Conservation (phyloP, 2,888 invertebrate genomes). For the Perithous albicinctus region DNA sequence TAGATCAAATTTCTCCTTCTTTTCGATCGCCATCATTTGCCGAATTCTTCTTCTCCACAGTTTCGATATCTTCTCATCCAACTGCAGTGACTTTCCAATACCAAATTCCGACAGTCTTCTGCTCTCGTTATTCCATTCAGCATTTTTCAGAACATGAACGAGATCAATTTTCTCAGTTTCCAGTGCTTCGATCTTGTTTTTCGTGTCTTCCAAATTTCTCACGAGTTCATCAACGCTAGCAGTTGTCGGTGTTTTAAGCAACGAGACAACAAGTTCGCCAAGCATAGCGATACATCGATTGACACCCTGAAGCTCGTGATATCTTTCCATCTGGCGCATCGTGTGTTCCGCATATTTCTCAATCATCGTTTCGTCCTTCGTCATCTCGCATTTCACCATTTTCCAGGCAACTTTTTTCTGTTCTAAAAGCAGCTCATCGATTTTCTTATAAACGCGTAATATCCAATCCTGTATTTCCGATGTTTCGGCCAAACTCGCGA, state of each 20-base stretch:
- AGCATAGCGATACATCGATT: neutral
- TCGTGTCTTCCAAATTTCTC: neutral
- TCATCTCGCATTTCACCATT: neutral
- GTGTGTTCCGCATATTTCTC: conserved; percentile 2
- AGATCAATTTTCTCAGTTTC: neutral
- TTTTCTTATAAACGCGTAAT: neutral
- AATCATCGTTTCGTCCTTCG: neutral
- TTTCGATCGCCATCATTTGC: neutral
- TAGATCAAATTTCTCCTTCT: neutral
- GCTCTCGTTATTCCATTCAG: neutral
- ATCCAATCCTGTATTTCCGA: neutral
- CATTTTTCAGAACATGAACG: neutral
- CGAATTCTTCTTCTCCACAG: neutral
- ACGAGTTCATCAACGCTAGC: neutral
- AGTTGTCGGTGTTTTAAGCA: neutral
- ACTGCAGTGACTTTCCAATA: neutral
- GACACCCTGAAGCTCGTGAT: neutral
- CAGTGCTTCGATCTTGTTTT: neutral
- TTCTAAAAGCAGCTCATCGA: neutral
- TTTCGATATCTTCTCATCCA: neutral
- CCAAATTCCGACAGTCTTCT: neutral
- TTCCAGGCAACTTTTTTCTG: neutral
- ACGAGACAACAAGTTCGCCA: neutral
- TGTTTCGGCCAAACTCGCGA: neutral
- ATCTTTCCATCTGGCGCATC: neutral